Percentiles rank a stretch among this genome's conserved stretches.
Evolutionary conservation across 2,797 vertebrate species (phyloP).

Genomic region (Remorina albescens): DNA sequence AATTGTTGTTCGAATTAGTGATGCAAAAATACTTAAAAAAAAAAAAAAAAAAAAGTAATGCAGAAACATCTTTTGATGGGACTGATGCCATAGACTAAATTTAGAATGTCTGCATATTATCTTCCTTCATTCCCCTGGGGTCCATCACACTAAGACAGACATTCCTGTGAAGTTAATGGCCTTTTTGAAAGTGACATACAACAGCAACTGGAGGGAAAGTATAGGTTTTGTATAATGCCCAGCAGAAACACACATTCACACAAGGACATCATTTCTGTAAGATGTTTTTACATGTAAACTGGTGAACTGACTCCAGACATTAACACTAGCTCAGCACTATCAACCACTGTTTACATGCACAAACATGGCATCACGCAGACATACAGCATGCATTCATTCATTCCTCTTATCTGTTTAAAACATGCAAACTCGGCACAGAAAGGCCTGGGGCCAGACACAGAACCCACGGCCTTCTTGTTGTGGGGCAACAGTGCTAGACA

Average conservation of each 20-base stretch:
- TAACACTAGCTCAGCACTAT: conserved; percentile 55
- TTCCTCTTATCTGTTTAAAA: no score
- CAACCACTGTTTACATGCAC: conserved; percentile 44
- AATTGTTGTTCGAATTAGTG: conserved; percentile 36
- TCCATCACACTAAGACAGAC: no score
- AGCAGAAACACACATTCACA: conserved; percentile 3
- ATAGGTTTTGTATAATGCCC: conserved; percentile 8
- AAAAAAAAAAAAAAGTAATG: neutral
- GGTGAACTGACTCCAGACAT: conserved; percentile 48
- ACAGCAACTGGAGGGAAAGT: conserved; percentile 5
- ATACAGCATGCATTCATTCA: no score
- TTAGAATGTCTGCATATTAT: neutral
- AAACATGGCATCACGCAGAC: conserved; percentile 38
- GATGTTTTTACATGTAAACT: conserved; percentile 43
- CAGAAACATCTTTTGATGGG: neutral
- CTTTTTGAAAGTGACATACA: conserved; percentile 27
- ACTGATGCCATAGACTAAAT: conserved; percentile 4
- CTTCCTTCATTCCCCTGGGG: conserved; percentile 5
- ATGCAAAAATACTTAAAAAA: conserved; percentile 7
- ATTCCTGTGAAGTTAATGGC: conserved; percentile 7
- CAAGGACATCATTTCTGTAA: conserved; percentile 16
- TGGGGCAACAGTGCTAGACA: no score
- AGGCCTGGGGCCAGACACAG: no score
- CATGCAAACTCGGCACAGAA: no score
- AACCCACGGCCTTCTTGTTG: no score